These are phyloP conservation scores for Tribolium madens DNA, from an alignment of 1,140 invertebrate genomes.

Conservation along the genomic window DNA sequence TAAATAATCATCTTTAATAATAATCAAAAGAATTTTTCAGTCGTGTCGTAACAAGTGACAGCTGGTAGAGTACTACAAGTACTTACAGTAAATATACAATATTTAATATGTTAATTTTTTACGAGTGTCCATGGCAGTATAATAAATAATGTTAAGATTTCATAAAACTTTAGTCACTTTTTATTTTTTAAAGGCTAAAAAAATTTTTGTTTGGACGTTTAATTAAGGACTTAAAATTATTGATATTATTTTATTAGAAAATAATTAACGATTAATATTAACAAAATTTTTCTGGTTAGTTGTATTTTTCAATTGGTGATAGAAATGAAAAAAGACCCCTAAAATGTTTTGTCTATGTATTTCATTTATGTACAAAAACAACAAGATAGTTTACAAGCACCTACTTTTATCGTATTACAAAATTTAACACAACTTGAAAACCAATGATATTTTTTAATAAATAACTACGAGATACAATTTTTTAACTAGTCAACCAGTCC, in stretches of 20 bases:
- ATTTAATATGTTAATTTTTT: not conserved
- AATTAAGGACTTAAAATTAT: no score
- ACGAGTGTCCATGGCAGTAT: not conserved
- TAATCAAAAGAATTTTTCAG: not conserved
- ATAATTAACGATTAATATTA: no score
- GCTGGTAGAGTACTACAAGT: not conserved
- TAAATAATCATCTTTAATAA: not conserved
- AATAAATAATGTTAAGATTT: no score
- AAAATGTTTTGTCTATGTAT: no score
- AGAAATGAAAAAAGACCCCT: no score
- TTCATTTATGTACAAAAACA: not conserved
- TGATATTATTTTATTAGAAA: no score
- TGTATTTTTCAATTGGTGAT: no score
- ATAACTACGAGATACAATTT: not conserved
- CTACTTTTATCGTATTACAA: not conserved
- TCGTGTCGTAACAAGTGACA: not conserved
- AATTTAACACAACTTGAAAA: not conserved
- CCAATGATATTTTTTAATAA: not conserved
- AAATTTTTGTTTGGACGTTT: no score
- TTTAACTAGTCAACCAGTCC: slow-evolving; percentile 12
- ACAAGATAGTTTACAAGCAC: not conserved
- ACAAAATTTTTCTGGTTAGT: no score
- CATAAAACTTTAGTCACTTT: no score
- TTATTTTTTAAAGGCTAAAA: no score
- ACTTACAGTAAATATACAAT: not conserved